Percentiles rank a stretch among this genome's conserved stretches.
Conservation (phyloP, 2,888 invertebrate species). For the Drosophila tripunctata region DNA sequence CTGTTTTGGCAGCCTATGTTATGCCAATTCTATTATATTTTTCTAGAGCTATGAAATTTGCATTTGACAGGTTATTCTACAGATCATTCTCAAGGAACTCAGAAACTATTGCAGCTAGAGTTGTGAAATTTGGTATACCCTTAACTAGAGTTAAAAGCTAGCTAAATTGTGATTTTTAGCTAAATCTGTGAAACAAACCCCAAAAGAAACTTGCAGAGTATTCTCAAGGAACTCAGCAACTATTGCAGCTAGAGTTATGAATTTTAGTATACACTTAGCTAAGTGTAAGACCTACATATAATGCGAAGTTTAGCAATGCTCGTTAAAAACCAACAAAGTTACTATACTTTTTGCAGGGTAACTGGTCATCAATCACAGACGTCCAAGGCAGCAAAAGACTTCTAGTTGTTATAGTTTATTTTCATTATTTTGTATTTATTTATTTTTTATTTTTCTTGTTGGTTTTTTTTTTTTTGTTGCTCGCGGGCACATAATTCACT, state of each 20-base stretch:
- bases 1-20: no score
- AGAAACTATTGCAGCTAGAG: neutral
- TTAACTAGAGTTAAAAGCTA: neutral
- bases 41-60: no score
- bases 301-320: neutral
- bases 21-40: no score
- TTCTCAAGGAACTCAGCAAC: neutral
- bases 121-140: neutral
- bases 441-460: neutral
- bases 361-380: neutral
- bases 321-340: neutral
- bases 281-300: no score
- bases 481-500: constrained; percentile 70
- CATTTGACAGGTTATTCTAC: no score
- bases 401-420: constrained; percentile 8
- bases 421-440: constrained; percentile 20
- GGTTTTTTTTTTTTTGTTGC: constrained; percentile 34
- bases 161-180: no score
- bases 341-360: neutral
- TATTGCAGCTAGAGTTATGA: neutral
- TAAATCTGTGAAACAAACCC: neutral
- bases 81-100: neutral
- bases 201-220: neutral
- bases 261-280: neutral
- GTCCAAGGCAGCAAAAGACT: neutral